Base-by-base conservation (phyloP, 1,140 invertebrate genomes). In the Drosophila sturtevanti region DNA sequence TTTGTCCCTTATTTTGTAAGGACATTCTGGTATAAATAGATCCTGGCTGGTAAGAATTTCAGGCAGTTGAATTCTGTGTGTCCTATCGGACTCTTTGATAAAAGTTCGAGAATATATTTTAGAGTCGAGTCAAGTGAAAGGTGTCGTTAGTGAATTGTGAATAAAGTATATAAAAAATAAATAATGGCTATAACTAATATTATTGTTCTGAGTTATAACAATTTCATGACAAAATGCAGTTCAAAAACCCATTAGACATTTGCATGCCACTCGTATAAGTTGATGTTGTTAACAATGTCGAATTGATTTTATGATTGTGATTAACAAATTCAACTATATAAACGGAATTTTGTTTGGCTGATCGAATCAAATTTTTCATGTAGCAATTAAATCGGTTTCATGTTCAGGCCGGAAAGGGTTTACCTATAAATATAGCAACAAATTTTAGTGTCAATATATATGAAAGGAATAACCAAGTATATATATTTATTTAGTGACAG, bases 211-310 rank as follows among this genome's bases (percentile, higher is more conserved):
- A 38, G 1, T 76, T 67, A 48, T 31, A 31, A 31, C 68, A 62
- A 76, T 63, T 85, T 74, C 81, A 85, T 85, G 81, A 85, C 81
- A 86, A 85, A 85, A 85, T 85, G 81, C 82, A 85, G 81, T 86
- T 85, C 77, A 56, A 66, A 59, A 66, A 63, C 41, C 38, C 59
- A 56, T 52, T 9, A 37, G 31, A 63, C 62, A 72, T 64, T 16
- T 58, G 54, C 54, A 55, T 21, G 38, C 24, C 18, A 70, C 34
- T 51, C 27, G 31, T 74, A 18, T 52, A 68, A 59, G 68, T 76
- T 44, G 41, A n/a, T 12, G 73, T 69, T 76, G 68, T 44, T 63
- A 11, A 69, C 76, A 76, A 76, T 76, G 63, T 34, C 41, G 60
- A 41, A 54, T 68, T 63, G 75, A 68, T 67, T 34, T 37, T 76